phyloP scores from a whole-genome alignment of 2,113 vertebrate genomes.

The Sander vitreus region DNA sequence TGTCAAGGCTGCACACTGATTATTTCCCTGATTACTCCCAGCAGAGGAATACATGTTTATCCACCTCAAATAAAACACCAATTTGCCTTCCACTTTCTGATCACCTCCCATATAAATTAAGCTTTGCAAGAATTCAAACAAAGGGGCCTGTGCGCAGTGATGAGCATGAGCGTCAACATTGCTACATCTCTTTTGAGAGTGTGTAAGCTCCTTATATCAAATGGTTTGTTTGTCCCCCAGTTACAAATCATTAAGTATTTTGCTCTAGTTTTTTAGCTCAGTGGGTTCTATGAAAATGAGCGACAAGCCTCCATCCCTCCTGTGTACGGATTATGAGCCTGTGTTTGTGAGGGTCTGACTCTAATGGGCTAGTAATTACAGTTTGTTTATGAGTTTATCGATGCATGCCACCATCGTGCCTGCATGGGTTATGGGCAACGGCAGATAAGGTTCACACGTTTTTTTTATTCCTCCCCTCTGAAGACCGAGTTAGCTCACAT shows the following conservation, averaged over 20 bases:
- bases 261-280: conserved; percentile 73
- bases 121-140: conserved; percentile 64
- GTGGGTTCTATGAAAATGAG: conserved; percentile 77
- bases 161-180: conserved; percentile 50
- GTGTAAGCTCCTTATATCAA: conserved; percentile 80
- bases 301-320: conserved; percentile 78
- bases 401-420: conserved; percentile 79
- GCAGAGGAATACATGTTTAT: conserved; percentile 70
- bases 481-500: conserved; percentile 68
- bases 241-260: conserved; percentile 83
- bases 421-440: conserved; percentile 77
- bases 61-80: conserved; percentile 69
- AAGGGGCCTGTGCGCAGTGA: conserved; percentile 43
- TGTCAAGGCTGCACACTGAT: conserved; percentile 51
- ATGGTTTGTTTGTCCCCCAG: conserved; percentile 78
- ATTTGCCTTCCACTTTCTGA: conserved; percentile 67
- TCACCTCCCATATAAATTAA: conserved; percentile 70
- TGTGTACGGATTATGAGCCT: conserved; percentile 80
- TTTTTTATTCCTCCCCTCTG: conserved; percentile 47
- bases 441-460: conserved; percentile 78
- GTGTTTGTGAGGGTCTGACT: conserved; percentile 79
- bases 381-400: conserved; percentile 84
- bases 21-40: conserved; percentile 69
- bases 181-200: conserved; percentile 72
- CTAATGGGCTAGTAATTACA: conserved; percentile 84